These are phyloP conservation scores for Artibeus jamaicensis DNA, from an alignment of 2,797 vertebrate genomes.

Conservation along the genomic window DNA sequence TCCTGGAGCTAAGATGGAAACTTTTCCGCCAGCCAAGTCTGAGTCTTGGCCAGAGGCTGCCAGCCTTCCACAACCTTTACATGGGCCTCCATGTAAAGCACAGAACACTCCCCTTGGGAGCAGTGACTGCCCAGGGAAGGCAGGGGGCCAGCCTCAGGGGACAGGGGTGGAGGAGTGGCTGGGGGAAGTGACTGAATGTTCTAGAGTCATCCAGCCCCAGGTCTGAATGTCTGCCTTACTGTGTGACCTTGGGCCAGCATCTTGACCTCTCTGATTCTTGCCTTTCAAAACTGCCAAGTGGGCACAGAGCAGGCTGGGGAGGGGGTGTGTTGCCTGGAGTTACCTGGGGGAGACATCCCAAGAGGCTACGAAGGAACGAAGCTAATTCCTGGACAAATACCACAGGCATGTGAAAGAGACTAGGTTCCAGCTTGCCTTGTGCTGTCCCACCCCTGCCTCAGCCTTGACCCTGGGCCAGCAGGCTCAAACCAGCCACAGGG, in stretches of 20 bases:
- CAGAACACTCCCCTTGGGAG: not conserved
- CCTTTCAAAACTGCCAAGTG: not conserved
- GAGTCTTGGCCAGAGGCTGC: slow-evolving; percentile 68
- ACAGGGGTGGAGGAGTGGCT: not conserved
- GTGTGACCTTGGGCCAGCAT: not conserved
- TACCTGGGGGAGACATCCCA: not conserved
- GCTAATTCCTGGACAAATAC: not conserved
- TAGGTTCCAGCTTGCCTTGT: not conserved
- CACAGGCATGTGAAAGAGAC: not conserved
- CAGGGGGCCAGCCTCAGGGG: not conserved
- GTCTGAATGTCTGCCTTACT: not conserved
- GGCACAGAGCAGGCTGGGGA: not conserved
- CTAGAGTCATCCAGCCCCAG: not conserved
- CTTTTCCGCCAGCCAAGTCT: slow-evolving; percentile 77
- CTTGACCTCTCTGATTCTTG: slow-evolving; percentile 43
- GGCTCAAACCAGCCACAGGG: not conserved
- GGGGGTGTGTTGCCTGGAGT: not conserved
- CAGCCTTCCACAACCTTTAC: slow-evolving; percentile 69
- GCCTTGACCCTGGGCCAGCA: not conserved
- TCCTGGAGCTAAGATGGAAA: slow-evolving; percentile 80
- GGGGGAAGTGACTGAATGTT: not conserved
- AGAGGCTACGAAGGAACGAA: not conserved
- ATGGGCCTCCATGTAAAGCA: not conserved
- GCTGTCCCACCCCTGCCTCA: not conserved
- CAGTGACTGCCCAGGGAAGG: not conserved